Evolutionary conservation across 2,797 vertebrate genomes (phyloP), one percentile per base, ranked within the genome.

Genomic region (Gephyroberyx darwinii): DNA sequence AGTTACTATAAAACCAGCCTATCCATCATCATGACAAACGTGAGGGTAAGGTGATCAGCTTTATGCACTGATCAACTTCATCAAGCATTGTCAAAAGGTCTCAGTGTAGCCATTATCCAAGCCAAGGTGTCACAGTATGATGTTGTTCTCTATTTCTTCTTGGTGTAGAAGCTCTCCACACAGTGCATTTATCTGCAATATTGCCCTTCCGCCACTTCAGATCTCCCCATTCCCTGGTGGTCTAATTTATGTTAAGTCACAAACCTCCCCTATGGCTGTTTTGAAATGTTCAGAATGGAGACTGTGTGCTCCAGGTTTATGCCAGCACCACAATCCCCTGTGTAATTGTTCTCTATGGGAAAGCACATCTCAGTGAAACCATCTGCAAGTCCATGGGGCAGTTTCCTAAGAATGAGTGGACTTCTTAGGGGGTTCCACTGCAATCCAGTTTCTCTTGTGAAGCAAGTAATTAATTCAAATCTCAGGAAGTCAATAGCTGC

Each of bases 241-340:
- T 93, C 93, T 94, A 95, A 95, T 95, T 95, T 95, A 95, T 95
- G 94, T 94, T 94, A 94, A 94, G 94, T 95, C 93, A 94, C 93
- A 92, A 90, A 91, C 90, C 92, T 94, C 93, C 94, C 93, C 94
- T 91, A 93, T 92, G 92, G 94, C 93, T 93, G 94, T 94, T 94
- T 94, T 94, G 88, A 94, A 92, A 89, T 84, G 84, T 92, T 92
- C 87, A 89, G 90, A 92, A 93, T 94, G 91, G 92, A 92, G 91
- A 90, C 87, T 87, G 87, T 88, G 86, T 88, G 90, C 90, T 86
- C 83, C 92, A 90, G 92, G 92, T 93, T 92, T 89, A 89, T 84
- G 90, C 89, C 92, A 89, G 92, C 79, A 43, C 89, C 90, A 91
- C 89, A 89, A 91, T 93, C 93, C 93, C 93, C 88, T 84, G 93